phyloP scores from a whole-genome alignment of 2,888 invertebrate genomes.

The Euplexia lucipara region DNA sequence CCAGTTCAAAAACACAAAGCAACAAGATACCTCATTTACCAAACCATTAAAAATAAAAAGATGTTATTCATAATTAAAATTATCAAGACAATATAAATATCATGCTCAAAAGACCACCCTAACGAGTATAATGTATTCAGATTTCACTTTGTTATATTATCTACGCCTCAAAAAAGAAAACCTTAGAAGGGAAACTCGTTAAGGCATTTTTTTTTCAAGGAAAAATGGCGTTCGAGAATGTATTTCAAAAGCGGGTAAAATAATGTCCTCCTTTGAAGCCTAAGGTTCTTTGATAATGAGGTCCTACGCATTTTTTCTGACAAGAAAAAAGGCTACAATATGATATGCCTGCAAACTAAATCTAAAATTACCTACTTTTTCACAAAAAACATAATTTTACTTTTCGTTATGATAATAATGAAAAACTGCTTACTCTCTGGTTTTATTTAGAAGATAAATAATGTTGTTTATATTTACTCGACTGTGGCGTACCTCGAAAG shows the following conservation, averaged over 20 bases:
- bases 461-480: too few relatives aligned
- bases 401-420: background rate
- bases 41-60: background rate
- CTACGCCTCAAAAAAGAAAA: slow-evolving; percentile 54
- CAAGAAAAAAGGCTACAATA: slow-evolving; percentile 4
- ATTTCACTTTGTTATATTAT: slow-evolving; percentile 62
- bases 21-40: background rate
- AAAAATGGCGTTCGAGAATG: slow-evolving; percentile 57
- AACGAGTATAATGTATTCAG: slow-evolving; percentile 58
- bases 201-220: slow-evolving; percentile 45
- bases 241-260: slow-evolving; percentile 55
- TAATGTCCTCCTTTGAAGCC: slow-evolving; percentile 59
- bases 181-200: slow-evolving; percentile 61
- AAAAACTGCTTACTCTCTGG: background rate
- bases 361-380: background rate
- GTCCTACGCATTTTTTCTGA: slow-evolving; percentile 19
- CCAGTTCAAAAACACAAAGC: background rate
- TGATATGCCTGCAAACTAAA: slow-evolving; percentile 3
- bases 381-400: background rate
- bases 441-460: background rate
- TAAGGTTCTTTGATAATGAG: slow-evolving; percentile 37
- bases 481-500: too few relatives aligned
- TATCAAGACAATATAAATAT: slow-evolving; percentile 49
- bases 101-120: slow-evolving; percentile 25
- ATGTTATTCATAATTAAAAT: slow-evolving; percentile 33